phyloP scores from a whole-genome alignment of 1,140 invertebrate genomes.

The Heliconius hermathena region DNA sequence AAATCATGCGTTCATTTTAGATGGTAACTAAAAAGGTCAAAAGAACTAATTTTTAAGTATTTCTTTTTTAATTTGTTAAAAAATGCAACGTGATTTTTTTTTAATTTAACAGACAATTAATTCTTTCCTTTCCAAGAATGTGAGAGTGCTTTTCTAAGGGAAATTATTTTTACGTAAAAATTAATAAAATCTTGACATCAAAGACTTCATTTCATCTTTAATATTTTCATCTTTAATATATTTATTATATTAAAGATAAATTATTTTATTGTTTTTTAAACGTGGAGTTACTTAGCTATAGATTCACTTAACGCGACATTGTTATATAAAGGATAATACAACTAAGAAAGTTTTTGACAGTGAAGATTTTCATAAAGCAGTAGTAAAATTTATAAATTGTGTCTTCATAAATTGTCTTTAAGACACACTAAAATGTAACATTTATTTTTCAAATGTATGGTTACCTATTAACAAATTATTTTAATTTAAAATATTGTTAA shows the following conservation, averaged over 20 bases:
- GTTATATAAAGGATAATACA: neutral
- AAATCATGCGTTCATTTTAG: constrained; percentile 6
- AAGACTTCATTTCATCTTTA: no score
- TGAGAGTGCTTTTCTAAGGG: neutral
- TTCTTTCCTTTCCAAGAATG: no score
- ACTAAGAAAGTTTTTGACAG: neutral
- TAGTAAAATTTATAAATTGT: neutral
- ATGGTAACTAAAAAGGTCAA: constrained; percentile 9
- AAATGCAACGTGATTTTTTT: neutral
- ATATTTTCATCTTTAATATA: no score
- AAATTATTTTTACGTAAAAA: neutral
- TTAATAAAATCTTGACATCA: no score
- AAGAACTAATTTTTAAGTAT: neutral
- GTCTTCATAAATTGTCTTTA: no score
- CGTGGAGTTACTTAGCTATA: no score
- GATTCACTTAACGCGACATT: no score
- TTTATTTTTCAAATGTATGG: no score
- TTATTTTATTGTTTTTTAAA: no score
- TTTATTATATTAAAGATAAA: fast-evolving
- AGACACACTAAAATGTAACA: no score
- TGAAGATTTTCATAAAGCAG: neutral
- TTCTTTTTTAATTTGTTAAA: neutral
- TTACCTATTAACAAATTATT: no score
- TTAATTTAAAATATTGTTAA: no score
- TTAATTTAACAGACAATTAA: neutral